Evolutionary conservation across 1,140 invertebrate species (phyloP).

Genomic region (Cylas formicarius): DNA sequence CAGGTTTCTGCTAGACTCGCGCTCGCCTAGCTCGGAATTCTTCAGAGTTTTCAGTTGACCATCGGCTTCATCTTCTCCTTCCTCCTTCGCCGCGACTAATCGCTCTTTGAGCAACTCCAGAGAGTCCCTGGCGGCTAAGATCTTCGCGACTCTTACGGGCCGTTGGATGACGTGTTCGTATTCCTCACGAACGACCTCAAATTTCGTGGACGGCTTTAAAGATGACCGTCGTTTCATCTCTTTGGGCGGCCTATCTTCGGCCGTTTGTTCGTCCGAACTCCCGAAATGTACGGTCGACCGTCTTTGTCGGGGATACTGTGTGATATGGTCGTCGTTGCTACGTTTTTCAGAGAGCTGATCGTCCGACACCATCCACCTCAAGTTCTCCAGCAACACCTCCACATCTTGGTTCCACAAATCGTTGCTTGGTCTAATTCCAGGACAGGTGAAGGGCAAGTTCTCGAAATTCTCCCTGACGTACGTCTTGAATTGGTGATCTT

Average conservation of each 20-base stretch:
- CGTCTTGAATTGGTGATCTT: slow-evolving; percentile 29
- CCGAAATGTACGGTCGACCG: background rate
- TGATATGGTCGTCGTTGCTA: background rate
- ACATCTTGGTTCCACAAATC: slow-evolving; percentile 33
- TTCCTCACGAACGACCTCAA: too few species aligned
- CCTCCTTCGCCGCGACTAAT: background rate
- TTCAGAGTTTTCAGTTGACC: background rate
- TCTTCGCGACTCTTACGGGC: background rate
- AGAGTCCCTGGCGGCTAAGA: slow-evolving; percentile 20
- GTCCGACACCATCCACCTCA: background rate
- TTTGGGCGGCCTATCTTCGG: background rate
- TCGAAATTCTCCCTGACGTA: slow-evolving; percentile 37
- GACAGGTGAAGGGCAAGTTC: slow-evolving; percentile 24
- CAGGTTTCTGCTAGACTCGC: slow-evolving; percentile 1
- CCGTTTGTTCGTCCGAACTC: background rate
- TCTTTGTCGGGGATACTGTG: too few species aligned
- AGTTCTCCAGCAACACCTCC: slow-evolving; percentile 15
- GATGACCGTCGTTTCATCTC: background rate
- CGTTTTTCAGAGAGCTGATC: background rate
- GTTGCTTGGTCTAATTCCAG: slow-evolving; percentile 19
- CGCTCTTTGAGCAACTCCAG: slow-evolving; percentile 15
- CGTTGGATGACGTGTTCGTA: too few species aligned
- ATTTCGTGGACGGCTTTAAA: background rate
- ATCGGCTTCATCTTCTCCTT: background rate
- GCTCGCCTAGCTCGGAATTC: background rate